A percentile compares a stretch with the other conserved stretches of the same genome.
Evolutionary conservation across 53 echinoderm and acorn worm genomes (phyloP).

Genomic region (Apostichopus leukothele): DNA sequence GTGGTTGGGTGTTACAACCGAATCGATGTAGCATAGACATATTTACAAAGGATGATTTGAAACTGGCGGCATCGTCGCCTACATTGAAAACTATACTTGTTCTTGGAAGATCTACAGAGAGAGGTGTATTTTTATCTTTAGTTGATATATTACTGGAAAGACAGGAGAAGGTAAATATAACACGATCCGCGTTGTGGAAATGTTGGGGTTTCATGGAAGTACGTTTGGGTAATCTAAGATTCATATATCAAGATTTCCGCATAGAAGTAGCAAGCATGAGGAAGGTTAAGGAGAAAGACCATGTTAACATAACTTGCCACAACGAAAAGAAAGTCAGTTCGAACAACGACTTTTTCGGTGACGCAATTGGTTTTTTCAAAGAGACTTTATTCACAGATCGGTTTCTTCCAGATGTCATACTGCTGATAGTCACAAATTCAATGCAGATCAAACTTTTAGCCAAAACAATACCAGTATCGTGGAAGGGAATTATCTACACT

Average conservation of each 20-base stretch:
- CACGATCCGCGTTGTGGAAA: background rate
- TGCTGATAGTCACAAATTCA: background rate
- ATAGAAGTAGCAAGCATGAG: background rate
- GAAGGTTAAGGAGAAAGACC: background rate
- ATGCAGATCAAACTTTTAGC: background rate
- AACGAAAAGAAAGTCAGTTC: constrained; percentile 24
- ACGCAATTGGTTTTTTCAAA: constrained; percentile 17
- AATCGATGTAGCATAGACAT: constrained; percentile 25
- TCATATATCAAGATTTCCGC: constrained; percentile 32
- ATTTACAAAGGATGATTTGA: constrained; percentile 8
- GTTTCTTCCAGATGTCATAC: background rate
- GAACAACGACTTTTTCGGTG: constrained; percentile 3
- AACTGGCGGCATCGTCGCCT: background rate
- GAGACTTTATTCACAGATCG: background rate
- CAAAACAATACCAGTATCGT: background rate
- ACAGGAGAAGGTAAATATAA: constrained; percentile 3
- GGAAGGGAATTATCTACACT: background rate
- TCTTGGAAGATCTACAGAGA: constrained; percentile 30
- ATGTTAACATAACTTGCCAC: constrained; percentile 26
- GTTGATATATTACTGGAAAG: constrained; percentile 12
- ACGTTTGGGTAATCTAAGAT: background rate
- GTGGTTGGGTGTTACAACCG: constrained; percentile 41
- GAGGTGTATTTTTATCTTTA: constrained; percentile 25
- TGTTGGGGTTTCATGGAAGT: constrained; percentile 36
- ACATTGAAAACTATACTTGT: constrained; percentile 22